These are phyloP conservation scores for Rhynchotus rufescens DNA, from an alignment of 2,797 vertebrate genomes.

Conservation along the genomic window DNA sequence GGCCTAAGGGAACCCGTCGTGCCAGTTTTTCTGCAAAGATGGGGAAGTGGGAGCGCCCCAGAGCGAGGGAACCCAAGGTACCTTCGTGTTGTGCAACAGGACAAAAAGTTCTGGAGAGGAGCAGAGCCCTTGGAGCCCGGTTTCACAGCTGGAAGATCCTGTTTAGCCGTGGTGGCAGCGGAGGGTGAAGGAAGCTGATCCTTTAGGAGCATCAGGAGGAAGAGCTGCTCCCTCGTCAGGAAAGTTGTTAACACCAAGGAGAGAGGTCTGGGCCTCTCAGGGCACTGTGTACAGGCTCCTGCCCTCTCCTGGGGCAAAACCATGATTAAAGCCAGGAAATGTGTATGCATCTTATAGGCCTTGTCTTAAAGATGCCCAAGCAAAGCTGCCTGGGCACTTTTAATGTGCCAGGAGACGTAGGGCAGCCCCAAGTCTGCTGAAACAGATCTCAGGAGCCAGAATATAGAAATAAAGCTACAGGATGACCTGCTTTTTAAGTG, in stretches of 20 bases:
- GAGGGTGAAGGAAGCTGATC: neutral
- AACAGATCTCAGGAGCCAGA: neutral
- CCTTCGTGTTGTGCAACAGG: neutral
- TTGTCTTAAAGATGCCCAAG: fast-evolving
- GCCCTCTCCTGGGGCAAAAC: neutral
- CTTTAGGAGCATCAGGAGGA: neutral
- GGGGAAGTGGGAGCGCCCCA: neutral
- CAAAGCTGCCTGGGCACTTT: neutral
- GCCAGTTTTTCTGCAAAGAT: neutral
- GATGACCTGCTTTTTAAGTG: fast-evolving
- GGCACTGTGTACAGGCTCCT: neutral
- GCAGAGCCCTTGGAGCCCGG: neutral
- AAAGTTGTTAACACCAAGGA: neutral
- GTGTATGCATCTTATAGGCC: neutral
- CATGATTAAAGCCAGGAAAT: neutral
- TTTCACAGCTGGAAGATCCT: neutral
- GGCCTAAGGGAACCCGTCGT: neutral
- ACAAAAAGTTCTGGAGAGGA: neutral
- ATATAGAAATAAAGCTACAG: neutral
- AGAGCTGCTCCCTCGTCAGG: neutral
- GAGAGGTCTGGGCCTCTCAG: neutral
- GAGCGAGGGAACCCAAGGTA: fast-evolving
- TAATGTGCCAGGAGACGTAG: too few species aligned
- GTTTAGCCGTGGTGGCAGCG: neutral
- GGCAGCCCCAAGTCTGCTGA: neutral